Conservation (phyloP, 2,113 vertebrate genomes). For the Phylloscopus whistleri region DNA sequence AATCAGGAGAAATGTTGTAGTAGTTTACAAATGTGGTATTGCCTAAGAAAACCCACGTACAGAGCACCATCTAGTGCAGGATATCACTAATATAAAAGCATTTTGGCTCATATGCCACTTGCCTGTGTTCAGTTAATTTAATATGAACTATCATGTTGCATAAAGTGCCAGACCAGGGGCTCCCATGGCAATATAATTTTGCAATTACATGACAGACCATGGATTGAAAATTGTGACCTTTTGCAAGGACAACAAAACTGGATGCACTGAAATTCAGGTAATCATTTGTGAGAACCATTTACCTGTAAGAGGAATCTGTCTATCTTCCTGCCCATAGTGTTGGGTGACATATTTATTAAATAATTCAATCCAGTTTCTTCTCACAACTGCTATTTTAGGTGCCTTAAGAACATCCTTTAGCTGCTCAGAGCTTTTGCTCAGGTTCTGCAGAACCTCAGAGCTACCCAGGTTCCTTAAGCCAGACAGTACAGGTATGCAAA, state of each 20-base stretch:
- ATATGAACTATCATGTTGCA: neutral
- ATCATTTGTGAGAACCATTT: neutral
- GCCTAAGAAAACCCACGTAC: neutral
- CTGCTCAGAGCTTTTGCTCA: neutral
- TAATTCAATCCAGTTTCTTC: neutral
- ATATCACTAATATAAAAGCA: neutral
- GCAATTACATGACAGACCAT: neutral
- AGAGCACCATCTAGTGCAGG: constrained; percentile 42
- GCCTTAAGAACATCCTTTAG: neutral
- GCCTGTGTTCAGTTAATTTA: neutral
- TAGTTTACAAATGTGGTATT: neutral
- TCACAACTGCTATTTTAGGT: neutral
- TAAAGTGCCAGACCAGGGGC: neutral
- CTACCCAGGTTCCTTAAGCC: neutral
- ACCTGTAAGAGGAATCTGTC: neutral
- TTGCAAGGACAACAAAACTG: neutral
- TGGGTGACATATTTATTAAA: neutral
- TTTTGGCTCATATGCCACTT: neutral
- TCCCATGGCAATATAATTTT: neutral
- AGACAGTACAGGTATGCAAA: neutral
- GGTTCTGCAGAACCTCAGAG: neutral
- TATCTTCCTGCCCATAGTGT: neutral
- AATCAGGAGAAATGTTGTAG: neutral
- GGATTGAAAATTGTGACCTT: neutral
- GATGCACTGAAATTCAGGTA: neutral